Base-by-base conservation (phyloP, 2,113 vertebrate genomes). In the Hippolais icterina region DNA sequence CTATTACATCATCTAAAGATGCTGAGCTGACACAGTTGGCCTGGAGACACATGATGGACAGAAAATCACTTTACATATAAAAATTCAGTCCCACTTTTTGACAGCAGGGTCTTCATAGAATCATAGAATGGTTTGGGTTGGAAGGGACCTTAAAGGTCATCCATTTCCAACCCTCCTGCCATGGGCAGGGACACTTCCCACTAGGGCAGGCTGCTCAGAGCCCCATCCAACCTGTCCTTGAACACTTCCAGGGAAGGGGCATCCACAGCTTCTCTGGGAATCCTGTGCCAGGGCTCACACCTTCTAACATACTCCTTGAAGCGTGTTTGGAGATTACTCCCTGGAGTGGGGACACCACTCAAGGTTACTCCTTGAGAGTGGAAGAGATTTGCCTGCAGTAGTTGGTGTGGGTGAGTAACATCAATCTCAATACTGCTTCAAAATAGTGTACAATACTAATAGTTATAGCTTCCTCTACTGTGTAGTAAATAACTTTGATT, bases 351-450 rank as follows among this genome's bases (percentile, higher is more conserved):
- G 39, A 25, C 14, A 22, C 12, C n/a, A 28, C 20, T 68, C 47
- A 68, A 81, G 41, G n/a, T 61, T 54, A 61, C 6, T 69, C 35
- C 71, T 56, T 12, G 42, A 41, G 22, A 83, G 35, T 22, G 20
- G 49, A 49, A 63, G 35, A 21, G 10, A 63, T 83, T 56, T 42
- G 10, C 41, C 63, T 12, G 5, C 31, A 15, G 31, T 42, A 0
- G 0, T 35, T 69, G 54, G 15, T 10, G 49, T 0, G 2, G 15
- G n/a, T 15, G 41, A 54, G 15, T 42, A 63, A 49, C 35, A 56
- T 33, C 49, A 42, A 42, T 56, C 31, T 37, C 54, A 76, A 27
- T 61, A 35, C 31, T 68, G 9, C 29, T 56, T 64, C 42, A 54
- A 56, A 84, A 56, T 10, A 65, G 3, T 23, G 15, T 56, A 10